These are phyloP conservation scores for Triops cancriformis DNA, from an alignment of 1,140 invertebrate species.

Conservation along the genomic window DNA sequence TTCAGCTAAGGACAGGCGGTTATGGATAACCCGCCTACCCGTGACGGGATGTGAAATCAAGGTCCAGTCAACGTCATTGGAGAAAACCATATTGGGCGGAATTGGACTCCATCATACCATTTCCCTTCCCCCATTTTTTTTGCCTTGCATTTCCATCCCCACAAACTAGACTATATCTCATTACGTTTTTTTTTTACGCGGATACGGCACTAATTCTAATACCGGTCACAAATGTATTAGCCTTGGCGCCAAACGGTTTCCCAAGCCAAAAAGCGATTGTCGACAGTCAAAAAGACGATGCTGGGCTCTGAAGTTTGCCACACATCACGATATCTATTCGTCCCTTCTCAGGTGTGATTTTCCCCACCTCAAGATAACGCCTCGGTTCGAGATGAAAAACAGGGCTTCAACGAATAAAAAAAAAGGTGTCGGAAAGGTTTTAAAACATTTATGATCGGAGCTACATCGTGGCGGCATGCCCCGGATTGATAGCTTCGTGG, in stretches of 20 bases:
- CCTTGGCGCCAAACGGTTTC: not conserved
- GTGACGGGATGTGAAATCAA: not conserved
- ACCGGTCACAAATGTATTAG: not conserved
- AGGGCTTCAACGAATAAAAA: not conserved
- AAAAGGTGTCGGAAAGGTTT: slow-evolving; percentile 2
- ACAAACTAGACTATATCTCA: not conserved
- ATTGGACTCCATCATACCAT: not conserved
- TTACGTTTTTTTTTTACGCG: not conserved
- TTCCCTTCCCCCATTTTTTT: not conserved
- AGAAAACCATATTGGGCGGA: not conserved
- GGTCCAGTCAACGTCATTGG: not conserved
- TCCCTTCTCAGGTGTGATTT: slow-evolving; percentile 6
- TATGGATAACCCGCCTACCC: not conserved
- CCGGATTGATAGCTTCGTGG: slow-evolving; percentile 12
- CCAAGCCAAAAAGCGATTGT: not conserved
- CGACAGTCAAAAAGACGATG: not conserved
- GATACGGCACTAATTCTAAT: not conserved
- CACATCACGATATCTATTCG: not conserved
- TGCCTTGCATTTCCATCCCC: not conserved
- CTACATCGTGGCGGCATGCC: slow-evolving; percentile 2
- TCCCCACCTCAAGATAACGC: not conserved
- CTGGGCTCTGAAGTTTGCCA: not conserved
- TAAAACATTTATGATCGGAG: slow-evolving; percentile 12
- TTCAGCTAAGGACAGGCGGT: not conserved
- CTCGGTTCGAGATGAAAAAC: not conserved